Percentiles rank a stretch among this genome's conserved stretches.
Conservation (phyloP, 2,113 vertebrate genomes). For the Illadopsis cleaveri region DNA sequence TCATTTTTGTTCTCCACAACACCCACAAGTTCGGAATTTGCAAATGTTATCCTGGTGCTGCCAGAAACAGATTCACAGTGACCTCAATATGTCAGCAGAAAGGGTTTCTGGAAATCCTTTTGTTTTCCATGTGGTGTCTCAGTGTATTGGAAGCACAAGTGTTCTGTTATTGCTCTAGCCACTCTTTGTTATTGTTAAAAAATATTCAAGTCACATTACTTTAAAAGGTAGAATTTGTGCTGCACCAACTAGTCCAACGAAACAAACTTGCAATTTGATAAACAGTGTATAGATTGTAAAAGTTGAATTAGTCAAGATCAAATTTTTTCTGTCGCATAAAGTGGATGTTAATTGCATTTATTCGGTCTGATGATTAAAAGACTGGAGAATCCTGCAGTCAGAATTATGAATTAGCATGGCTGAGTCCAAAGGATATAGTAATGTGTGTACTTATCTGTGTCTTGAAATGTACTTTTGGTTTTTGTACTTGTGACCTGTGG, state of each 20-base stretch:
- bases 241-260: not conserved
- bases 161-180: not conserved
- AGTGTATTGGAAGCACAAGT: not conserved
- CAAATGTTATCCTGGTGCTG: not conserved
- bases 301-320: not conserved
- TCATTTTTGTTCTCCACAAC: not conserved
- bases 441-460: not conserved
- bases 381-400: not conserved
- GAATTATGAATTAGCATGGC: not conserved
- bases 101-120: not conserved
- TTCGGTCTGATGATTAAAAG: not conserved
- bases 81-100: constrained; percentile 33
- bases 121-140: not conserved
- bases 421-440: not conserved
- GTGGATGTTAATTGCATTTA: not conserved
- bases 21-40: not conserved
- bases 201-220: not conserved
- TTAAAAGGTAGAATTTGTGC: not conserved
- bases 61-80: not conserved
- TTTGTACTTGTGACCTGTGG: not conserved
- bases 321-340: not conserved
- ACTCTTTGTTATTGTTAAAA: not conserved
- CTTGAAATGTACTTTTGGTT: not conserved
- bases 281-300: not conserved
- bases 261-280: not conserved